These are phyloP conservation scores for Mamestra configurata DNA, from an alignment of 1,140 invertebrate genomes.

Conservation along the genomic window DNA sequence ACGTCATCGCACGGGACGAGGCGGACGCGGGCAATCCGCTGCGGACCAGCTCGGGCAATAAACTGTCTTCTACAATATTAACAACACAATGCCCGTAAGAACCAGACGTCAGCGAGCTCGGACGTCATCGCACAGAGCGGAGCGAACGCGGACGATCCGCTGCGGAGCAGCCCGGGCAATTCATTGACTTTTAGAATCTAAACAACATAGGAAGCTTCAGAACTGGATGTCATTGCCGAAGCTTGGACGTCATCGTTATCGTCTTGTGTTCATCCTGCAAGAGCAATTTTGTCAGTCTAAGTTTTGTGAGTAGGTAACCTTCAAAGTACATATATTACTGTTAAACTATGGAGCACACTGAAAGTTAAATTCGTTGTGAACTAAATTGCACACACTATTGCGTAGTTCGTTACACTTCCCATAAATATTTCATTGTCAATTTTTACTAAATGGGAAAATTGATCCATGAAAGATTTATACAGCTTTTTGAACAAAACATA, in stretches of 20 bases:
- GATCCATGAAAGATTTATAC: conserved; percentile 21
- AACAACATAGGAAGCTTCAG: too few species aligned
- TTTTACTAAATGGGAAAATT: not conserved
- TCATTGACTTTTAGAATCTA: not conserved
- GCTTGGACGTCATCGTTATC: too few species aligned
- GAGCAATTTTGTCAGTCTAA: too few species aligned
- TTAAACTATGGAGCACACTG: too few species aligned
- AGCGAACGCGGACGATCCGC: not conserved
- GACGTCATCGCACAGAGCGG: not conserved
- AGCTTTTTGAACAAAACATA: conserved; percentile 1
- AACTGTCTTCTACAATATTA: not conserved
- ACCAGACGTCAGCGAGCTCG: not conserved
- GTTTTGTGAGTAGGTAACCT: too few species aligned
- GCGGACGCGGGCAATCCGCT: not conserved
- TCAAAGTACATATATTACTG: too few species aligned
- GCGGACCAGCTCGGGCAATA: not conserved
- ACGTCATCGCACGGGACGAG: not conserved
- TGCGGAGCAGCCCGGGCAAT: not conserved
- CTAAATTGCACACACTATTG: not conserved
- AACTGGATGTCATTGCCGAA: too few species aligned
- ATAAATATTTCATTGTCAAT: conserved; percentile 27
- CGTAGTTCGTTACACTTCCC: conserved; percentile 25
- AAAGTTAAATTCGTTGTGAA: not conserved
- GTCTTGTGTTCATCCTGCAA: too few species aligned
- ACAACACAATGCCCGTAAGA: not conserved